phyloP scores from a whole-genome alignment of 2,888 invertebrate species.

The Agriotes lineatus region DNA sequence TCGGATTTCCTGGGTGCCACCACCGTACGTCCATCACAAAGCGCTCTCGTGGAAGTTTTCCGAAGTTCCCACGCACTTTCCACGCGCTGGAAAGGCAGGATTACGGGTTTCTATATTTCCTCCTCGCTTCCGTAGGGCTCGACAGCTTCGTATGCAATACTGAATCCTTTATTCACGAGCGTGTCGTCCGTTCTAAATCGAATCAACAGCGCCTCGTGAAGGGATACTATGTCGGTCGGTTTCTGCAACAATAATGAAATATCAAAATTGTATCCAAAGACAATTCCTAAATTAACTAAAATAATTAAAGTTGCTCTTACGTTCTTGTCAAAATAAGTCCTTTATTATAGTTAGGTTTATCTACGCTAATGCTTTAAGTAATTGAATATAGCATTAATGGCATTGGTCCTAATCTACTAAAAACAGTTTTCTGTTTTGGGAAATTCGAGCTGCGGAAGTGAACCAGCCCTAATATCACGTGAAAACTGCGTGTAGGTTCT shows the following conservation, averaged over 20 bases:
- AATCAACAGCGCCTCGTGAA: constrained; percentile 86
- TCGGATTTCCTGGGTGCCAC: constrained; percentile 3
- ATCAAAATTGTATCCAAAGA: background rate
- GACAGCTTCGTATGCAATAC: constrained; percentile 87
- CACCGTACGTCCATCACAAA: constrained; percentile 3
- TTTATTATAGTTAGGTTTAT: too few species aligned
- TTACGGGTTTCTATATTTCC: constrained; percentile 47
- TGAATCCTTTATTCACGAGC: constrained; percentile 92
- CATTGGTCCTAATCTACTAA: too few species aligned
- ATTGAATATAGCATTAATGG: too few species aligned
- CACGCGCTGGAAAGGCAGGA: too few species aligned
- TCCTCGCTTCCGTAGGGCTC: constrained; percentile 72
- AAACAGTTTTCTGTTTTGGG: background rate
- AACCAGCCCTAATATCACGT: constrained; percentile 3
- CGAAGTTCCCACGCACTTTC: constrained; percentile 17
- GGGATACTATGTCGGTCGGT: constrained; percentile 89
- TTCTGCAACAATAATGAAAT: constrained; percentile 71
- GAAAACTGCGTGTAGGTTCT: background rate
- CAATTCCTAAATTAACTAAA: too few species aligned
- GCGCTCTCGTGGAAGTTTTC: constrained; percentile 29
- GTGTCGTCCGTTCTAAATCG: constrained; percentile 93
- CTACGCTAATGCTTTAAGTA: too few species aligned
- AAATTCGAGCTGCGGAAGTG: background rate
- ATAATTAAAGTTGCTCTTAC: too few species aligned
- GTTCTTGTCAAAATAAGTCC: too few species aligned